phyloP scores from a whole-genome alignment of 2,888 invertebrate species.

The Morpho deidamia region DNA sequence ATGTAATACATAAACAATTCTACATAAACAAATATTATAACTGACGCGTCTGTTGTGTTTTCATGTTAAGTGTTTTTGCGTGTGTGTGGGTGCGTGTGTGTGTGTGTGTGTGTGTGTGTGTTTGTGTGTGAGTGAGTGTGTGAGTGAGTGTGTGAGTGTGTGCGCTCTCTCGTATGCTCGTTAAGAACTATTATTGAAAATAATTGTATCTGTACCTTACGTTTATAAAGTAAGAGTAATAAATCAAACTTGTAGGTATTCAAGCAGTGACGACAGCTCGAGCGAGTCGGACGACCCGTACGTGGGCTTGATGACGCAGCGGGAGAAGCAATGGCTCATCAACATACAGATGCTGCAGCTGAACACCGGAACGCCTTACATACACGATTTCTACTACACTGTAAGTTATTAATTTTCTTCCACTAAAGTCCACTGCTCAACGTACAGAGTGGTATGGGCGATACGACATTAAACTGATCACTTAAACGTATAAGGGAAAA shows the following conservation, averaged over 20 bases:
- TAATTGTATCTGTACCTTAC: background rate
- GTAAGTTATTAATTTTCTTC: constrained; percentile 62
- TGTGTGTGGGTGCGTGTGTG: too few relatives aligned
- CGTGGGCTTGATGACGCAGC: constrained; percentile 94
- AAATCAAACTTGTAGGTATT: constrained; percentile 30
- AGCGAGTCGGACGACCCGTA: constrained; percentile 82
- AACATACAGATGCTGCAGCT: constrained; percentile 96
- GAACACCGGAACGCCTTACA: constrained; percentile 95
- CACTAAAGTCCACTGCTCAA: too few relatives aligned
- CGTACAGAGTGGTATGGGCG: too few relatives aligned
- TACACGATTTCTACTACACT: constrained; percentile 98
- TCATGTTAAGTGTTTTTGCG: too few relatives aligned
- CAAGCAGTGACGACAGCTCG: constrained; percentile 50
- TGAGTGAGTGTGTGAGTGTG: too few relatives aligned
- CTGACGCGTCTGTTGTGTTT: too few relatives aligned
- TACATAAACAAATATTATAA: too few relatives aligned
- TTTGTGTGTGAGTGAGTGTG: too few relatives aligned
- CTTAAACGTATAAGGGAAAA: too few relatives aligned
- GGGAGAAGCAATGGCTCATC: constrained; percentile 97
- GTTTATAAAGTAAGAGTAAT: background rate
- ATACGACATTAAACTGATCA: too few relatives aligned
- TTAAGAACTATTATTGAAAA: background rate
- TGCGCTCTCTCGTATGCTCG: background rate
- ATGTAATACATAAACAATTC: too few relatives aligned
- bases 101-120: too few relatives aligned